Evolutionary conservation across 2,113 vertebrate genomes (phyloP), one percentile per base, ranked within the genome.

Genomic region (Thunnus maccoyii): DNA sequence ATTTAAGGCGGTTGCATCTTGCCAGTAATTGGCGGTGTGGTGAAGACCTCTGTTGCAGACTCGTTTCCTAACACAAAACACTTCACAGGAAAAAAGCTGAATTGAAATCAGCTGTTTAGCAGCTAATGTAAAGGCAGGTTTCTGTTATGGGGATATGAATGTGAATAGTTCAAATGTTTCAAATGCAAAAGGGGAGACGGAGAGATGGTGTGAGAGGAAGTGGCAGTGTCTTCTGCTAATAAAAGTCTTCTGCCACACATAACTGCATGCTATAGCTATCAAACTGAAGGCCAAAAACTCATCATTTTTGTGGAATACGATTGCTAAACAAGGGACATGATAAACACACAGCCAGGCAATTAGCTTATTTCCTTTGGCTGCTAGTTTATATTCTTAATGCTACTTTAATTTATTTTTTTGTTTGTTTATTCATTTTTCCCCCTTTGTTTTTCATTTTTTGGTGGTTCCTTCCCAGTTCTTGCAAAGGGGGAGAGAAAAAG

Each of bases 21-120:
- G 82, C 83, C 85, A 84, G 92, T 94, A 94, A 94, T 94, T 94
- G 92, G 91, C 87, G 89, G 76, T 66, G 89, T 12, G 72, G 83
- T 44, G 82, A 85, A 74, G 81, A 91, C 90, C 89, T 92, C 90
- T 87, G 90, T 84, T 80, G 63, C 85, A 77, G 83, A 76, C 88
- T 88, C 77, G 70, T 80, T 83, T 92, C 71, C 78, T 68, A 85
- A 93, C 88, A 89, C 83, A 86, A 88, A 88, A 75, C 84, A 87
- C 92, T 90, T 92, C 90, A 94, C 89, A 94, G 93, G 90, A 9
- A 91, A 81, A 91, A 93, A 88, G 90, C 47, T 89, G 94, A 95
- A 96, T 96, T 93, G 94, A 96, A 96, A 96, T 96, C 95, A 95
- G 94, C 94, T 96, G 94, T 91, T 95, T 87, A 77, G 94, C 93